Conservation (phyloP, 1,140 invertebrate species). For the Penaeus chinensis region DNA sequence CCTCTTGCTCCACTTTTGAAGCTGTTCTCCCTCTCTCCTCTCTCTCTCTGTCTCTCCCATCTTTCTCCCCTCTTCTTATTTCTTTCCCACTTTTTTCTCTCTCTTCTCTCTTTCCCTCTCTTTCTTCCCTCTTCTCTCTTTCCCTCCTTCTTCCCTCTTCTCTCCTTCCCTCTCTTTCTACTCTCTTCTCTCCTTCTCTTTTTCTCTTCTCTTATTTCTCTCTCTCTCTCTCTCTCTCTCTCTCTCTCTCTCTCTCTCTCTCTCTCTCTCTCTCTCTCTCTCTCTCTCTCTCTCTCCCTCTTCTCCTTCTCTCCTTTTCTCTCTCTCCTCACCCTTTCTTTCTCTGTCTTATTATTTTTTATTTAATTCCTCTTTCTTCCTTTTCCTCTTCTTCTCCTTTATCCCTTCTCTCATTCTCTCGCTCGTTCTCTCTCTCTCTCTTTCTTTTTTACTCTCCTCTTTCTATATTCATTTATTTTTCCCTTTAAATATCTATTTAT, state of each 20-base stretch:
- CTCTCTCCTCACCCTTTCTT: slow-evolving; percentile 20
- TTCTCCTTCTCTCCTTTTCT: slow-evolving; percentile 10
- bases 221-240: not conserved
- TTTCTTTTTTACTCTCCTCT: too few species aligned
- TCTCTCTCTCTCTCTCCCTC: not conserved
- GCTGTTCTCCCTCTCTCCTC: too few species aligned
- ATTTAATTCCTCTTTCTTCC: too few species aligned
- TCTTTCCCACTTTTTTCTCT: not conserved
- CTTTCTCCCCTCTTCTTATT: too few species aligned
- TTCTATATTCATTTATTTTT: not conserved
- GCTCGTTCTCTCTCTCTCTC: not conserved
- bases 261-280: too few species aligned
- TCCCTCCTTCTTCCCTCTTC: not conserved
- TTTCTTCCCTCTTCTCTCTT: not conserved
- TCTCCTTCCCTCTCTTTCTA: not conserved
- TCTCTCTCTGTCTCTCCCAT: too few species aligned
- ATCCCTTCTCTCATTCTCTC: not conserved
- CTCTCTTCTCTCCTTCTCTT: not conserved
- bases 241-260: not conserved
- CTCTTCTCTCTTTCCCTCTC: not conserved
- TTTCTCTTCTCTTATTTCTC: not conserved
- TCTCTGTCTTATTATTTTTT: not conserved
- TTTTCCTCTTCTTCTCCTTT: not conserved
- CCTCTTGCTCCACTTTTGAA: too few species aligned
- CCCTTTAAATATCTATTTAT: not conserved